Evolutionary conservation across 2,113 vertebrate genomes (phyloP), one percentile per base, ranked within the genome.

Genomic region (Ondatra zibethicus): DNA sequence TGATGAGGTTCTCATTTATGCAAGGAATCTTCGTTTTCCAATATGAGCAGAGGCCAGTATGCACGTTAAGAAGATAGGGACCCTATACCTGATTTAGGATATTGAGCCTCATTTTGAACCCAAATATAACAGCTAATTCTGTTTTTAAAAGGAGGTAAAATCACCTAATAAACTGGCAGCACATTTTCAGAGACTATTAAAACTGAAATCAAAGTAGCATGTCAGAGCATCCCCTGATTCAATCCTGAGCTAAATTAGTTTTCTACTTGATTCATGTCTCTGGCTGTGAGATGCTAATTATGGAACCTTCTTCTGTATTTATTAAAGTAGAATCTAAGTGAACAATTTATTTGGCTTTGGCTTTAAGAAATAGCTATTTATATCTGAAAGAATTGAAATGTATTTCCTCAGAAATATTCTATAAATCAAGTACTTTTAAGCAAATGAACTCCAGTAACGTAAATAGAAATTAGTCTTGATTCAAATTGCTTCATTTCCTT

Each of bases 401-500:
- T 10, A 91, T 95, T 92, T 95, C 72, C 36, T 86, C 65, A 89
- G 85, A 88, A 96, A 93, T 77, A 68, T 65, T 88, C 78, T 94
- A 61, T 96, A 95, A 97, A 73, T 97, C 80, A 91, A 63, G 75
- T 52, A 93, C 19, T 82, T 91, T 96, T 47, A 88, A 61, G 84
- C 73, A 92, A 86, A 77, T 91, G 55, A 65, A 14, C 65, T 93
- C 92, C 58, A 63, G 6, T 96, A 96, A 93, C 72, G 29, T 94
- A 84, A 90, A 61, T 93, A 84, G 14, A 36, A 96, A 73, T 97
- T 92, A 97, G 70, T 76, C 85, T 95, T 88, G 85, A 58, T 92
- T 96, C 86, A 89, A 94, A 97, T 93, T 95, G 93, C 72, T 97
- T 98, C 92, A 86, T 98, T 98, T 97, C 97, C 45, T 75, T 70